Evolutionary conservation across 2,888 invertebrate species (phyloP).

Genomic region (Cremastinae sp.): DNA sequence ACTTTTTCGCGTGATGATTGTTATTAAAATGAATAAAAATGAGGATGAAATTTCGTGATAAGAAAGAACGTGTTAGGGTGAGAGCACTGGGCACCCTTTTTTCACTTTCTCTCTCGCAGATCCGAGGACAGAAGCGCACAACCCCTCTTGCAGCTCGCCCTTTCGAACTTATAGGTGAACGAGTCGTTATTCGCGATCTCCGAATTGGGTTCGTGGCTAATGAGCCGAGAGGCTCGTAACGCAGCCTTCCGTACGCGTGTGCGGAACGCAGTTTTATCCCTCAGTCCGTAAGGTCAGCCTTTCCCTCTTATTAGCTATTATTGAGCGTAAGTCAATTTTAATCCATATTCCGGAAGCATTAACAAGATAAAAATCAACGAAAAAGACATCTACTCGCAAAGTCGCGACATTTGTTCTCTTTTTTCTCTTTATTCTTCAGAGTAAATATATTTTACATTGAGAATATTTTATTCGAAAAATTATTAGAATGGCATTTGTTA

Average conservation of each 20-base stretch:
- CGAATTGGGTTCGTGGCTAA: slow-evolving; percentile 73
- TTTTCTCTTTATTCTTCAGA: too few species aligned
- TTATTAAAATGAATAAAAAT: too few species aligned
- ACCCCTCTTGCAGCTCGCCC: slow-evolving; percentile 42
- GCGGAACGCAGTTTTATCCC: slow-evolving; percentile 52
- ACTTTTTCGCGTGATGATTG: too few species aligned
- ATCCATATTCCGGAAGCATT: slow-evolving; percentile 10
- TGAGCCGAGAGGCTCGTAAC: slow-evolving; percentile 72
- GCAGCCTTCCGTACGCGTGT: slow-evolving; percentile 54
- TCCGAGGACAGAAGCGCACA: slow-evolving; percentile 51
- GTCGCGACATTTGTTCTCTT: neutral
- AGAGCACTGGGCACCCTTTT: slow-evolving; percentile 45
- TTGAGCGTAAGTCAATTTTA: slow-evolving; percentile 12
- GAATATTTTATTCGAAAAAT: too few species aligned
- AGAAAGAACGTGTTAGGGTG: slow-evolving; percentile 64
- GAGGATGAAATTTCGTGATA: slow-evolving; percentile 72
- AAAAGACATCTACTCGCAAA: neutral
- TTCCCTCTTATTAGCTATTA: slow-evolving; percentile 31
- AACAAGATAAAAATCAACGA: neutral
- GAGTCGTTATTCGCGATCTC: slow-evolving; percentile 61
- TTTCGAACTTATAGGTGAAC: slow-evolving; percentile 39
- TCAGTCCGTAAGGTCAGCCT: slow-evolving; percentile 60
- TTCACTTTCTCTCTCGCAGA: slow-evolving; percentile 44
- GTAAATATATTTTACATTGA: too few species aligned
- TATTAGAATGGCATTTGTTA: too few species aligned